phyloP scores from a whole-genome alignment of 64 coral and sea anemone species.

The Pachyseris speciosa region DNA sequence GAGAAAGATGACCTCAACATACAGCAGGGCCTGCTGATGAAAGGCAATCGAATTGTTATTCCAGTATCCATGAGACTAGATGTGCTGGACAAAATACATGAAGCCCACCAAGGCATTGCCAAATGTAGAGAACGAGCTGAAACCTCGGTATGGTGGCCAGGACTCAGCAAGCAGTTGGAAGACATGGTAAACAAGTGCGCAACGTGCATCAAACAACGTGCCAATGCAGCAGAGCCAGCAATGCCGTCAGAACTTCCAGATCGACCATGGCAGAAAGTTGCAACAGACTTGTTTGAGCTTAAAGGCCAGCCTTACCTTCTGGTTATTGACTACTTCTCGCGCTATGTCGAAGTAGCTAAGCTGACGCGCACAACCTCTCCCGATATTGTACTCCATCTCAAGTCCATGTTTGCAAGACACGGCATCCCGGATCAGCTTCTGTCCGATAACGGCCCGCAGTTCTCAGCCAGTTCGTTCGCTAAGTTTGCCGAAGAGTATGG shows the following conservation, averaged over 20 bases:
- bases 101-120: no score
- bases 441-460: no score
- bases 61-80: not conserved
- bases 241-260: no score
- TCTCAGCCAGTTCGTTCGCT: no score
- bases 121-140: no score
- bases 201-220: not conserved
- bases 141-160: slow-evolving; percentile 12
- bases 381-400: not conserved
- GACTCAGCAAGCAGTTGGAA: not conserved
- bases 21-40: not conserved
- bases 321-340: no score
- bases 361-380: not conserved
- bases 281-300: slow-evolving; percentile 19
- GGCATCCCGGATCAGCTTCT: slow-evolving; percentile 32
- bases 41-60: slow-evolving; percentile 17
- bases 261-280: no score
- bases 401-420: slow-evolving; percentile 22
- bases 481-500: no score
- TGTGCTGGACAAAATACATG: slow-evolving; percentile 1
- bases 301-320: no score
- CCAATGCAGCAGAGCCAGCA: not conserved
- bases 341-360: no score
- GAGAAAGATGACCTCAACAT: not conserved
- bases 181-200: no score